A percentile compares a stretch with the other conserved stretches of the same genome.
Evolutionary conservation across 2,888 invertebrate species (phyloP).

Genomic region (Himalopsyche anomala): DNA sequence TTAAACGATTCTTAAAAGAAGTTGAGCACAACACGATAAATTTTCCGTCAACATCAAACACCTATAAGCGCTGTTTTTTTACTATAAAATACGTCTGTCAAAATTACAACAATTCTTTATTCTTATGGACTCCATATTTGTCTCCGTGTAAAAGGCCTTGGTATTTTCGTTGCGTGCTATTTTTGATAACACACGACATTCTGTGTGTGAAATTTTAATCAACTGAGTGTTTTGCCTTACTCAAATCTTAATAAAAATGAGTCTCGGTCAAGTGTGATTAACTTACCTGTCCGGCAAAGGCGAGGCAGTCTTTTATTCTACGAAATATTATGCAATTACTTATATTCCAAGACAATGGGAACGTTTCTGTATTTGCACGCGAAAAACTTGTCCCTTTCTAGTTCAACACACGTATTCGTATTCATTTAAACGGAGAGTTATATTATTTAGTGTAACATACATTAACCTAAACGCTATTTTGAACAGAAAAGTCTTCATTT

Average conservation of each 20-base stretch:
- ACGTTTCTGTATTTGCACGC: slow-evolving; percentile 27
- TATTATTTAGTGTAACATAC: too few species aligned
- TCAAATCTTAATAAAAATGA: slow-evolving; percentile 42
- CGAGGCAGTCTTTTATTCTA: slow-evolving; percentile 33
- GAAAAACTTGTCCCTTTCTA: background rate
- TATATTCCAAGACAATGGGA: slow-evolving; percentile 17
- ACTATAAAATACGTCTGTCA: too few species aligned
- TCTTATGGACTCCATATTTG: background rate
- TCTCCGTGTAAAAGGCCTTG: background rate
- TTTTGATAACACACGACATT: slow-evolving; percentile 22
- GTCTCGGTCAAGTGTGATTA: slow-evolving; percentile 39
- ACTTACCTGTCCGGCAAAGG: background rate
- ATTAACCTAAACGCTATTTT: too few species aligned
- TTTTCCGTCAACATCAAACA: too few species aligned
- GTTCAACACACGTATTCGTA: too few species aligned
- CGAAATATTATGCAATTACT: background rate
- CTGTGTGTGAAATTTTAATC: slow-evolving; percentile 38
- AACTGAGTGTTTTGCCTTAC: slow-evolving; percentile 19
- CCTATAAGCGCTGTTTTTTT: too few species aligned
- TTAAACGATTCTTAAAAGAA: too few species aligned
- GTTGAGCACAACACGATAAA: too few species aligned
- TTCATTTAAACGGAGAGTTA: too few species aligned
- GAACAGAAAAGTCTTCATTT: too few species aligned
- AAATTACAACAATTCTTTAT: too few species aligned
- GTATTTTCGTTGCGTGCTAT: slow-evolving; percentile 21